These are phyloP conservation scores for Drosophila falleni DNA, from an alignment of 2,888 invertebrate species.

Conservation along the genomic window DNA sequence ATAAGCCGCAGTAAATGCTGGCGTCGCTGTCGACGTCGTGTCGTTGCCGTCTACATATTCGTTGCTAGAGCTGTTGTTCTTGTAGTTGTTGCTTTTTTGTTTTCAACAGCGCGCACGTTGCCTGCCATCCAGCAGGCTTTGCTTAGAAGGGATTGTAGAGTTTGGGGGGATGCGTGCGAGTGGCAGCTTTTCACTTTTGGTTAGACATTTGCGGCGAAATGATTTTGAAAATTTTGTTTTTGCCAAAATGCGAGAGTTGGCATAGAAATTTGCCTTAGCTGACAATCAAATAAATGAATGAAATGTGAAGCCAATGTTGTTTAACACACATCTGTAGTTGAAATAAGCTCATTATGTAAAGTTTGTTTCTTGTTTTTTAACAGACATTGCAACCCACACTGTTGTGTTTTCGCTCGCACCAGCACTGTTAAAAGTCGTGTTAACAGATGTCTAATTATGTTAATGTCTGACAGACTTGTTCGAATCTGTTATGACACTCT, in stretches of 20 bases:
- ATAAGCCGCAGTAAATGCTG: constrained; percentile 22
- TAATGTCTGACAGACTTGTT: constrained; percentile 22
- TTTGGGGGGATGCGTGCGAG: constrained; percentile 44
- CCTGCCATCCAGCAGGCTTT: constrained; percentile 28
- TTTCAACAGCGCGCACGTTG: constrained; percentile 36
- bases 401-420: neutral
- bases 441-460: constrained; percentile 26
- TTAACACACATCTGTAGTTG: neutral
- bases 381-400: constrained; percentile 9
- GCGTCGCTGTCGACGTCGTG: constrained; percentile 16
- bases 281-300: neutral
- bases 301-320: neutral
- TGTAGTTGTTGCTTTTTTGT: constrained; percentile 51
- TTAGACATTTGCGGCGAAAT: constrained; percentile 58
- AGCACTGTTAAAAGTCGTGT: constrained; percentile 13
- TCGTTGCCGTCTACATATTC: constrained; percentile 19
- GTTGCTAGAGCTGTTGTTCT: constrained; percentile 21
- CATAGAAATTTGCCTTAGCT: constrained; percentile 3
- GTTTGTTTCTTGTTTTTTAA: neutral
- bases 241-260: constrained; percentile 42
- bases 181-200: constrained; percentile 68
- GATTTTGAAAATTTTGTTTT: constrained; percentile 46
- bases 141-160: constrained; percentile 3
- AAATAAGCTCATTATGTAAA: neutral
- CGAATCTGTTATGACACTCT: constrained; percentile 23